These are phyloP conservation scores for Cybosia mesomella DNA, from an alignment of 2,888 invertebrate species.

Conservation along the genomic window DNA sequence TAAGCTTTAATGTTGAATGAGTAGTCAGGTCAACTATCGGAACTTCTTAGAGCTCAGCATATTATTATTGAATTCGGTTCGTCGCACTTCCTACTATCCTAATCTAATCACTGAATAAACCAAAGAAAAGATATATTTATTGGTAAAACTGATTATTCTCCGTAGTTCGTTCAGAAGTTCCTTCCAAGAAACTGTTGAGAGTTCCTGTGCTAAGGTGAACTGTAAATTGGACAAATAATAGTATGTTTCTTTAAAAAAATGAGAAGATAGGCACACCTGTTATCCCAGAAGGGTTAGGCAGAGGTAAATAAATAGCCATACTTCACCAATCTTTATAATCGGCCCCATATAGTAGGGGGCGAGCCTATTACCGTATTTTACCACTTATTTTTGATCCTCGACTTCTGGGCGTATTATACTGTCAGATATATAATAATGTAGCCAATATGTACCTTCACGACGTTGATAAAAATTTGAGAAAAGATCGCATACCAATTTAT, in stretches of 20 bases:
- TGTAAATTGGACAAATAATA: too few species aligned
- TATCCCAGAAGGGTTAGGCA: too few species aligned
- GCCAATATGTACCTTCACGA: neutral
- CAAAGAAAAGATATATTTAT: neutral
- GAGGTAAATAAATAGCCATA: too few species aligned
- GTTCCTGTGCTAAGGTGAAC: too few species aligned
- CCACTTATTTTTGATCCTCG: neutral
- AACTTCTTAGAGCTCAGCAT: slow-evolving; percentile 50
- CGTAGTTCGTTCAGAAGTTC: neutral
- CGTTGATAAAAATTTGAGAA: neutral
- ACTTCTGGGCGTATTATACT: too few species aligned
- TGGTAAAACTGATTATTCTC: neutral
- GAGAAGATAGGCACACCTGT: too few species aligned
- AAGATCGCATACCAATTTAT: neutral
- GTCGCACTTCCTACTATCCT: slow-evolving; percentile 28
- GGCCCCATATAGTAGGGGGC: too few species aligned
- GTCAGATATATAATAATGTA: neutral
- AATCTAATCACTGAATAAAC: slow-evolving; percentile 22
- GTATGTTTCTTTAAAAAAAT: too few species aligned
- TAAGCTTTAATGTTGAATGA: slow-evolving; percentile 62
- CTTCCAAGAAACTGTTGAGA: neutral
- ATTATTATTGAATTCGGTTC: slow-evolving; percentile 48
- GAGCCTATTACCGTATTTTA: too few species aligned
- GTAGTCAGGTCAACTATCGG: slow-evolving; percentile 50
- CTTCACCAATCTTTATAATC: too few species aligned